A percentile compares a stretch with the other conserved stretches of the same genome.
phyloP scores from a whole-genome alignment of 2,888 invertebrate genomes.

The Reticulitermes lucifugus region DNA sequence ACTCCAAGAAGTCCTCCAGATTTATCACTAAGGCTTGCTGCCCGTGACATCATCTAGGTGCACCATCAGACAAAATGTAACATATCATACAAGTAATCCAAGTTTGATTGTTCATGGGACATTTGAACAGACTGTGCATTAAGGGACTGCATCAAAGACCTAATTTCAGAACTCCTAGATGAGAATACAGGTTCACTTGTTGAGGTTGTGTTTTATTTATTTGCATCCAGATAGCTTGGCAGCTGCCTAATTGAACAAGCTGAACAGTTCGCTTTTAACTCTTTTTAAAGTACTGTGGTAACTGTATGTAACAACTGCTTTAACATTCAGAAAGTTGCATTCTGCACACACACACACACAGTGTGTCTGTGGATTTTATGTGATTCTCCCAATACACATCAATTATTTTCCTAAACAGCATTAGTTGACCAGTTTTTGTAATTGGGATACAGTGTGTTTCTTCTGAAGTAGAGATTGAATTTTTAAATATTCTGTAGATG shows the following conservation, averaged over 20 bases:
- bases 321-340: not conserved
- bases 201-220: not conserved
- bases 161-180: not conserved
- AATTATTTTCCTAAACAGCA: too few relatives aligned
- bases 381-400: too few relatives aligned
- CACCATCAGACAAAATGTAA: not conserved
- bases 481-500: too few relatives aligned
- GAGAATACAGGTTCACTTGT: not conserved
- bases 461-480: too few relatives aligned
- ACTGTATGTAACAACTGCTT: not conserved
- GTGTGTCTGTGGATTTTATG: not conserved
- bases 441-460: too few relatives aligned
- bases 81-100: not conserved
- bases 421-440: too few relatives aligned
- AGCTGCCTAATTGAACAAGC: not conserved
- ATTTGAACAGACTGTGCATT: not conserved
- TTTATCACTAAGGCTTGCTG: conserved; percentile 44
- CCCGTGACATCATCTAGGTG: not conserved
- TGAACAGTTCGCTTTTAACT: not conserved
- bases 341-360: not conserved
- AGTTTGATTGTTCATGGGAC: not conserved
- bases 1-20: conserved; percentile 58
- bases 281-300: too few relatives aligned
- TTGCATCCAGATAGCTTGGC: not conserved
- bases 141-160: not conserved